phyloP scores from a whole-genome alignment of 2,113 vertebrate species.

The Apus apus region DNA sequence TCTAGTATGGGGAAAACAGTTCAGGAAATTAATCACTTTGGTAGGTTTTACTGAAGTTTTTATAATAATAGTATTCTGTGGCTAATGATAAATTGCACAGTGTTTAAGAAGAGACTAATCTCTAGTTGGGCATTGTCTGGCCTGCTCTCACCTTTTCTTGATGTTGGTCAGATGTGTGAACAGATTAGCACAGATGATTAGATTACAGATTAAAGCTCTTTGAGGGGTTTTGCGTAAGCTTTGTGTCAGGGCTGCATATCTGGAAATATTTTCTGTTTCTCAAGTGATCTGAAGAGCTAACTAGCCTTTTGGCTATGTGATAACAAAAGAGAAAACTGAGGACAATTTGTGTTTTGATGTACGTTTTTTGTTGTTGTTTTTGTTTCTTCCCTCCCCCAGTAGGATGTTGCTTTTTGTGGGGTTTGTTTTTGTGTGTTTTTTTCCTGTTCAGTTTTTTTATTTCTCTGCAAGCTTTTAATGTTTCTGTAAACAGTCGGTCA shows the following conservation, averaged over 20 bases:
- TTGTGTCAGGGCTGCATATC: neutral
- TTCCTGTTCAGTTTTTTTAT: neutral
- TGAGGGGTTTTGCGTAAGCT: neutral
- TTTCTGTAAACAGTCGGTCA: constrained; percentile 65
- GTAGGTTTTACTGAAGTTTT: neutral
- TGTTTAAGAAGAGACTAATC: neutral
- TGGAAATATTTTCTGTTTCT: neutral
- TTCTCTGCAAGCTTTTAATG: constrained; percentile 41
- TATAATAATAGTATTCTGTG: neutral
- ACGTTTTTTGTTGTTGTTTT: neutral
- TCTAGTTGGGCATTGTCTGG: neutral
- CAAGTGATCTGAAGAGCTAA: neutral
- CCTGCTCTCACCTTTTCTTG: neutral
- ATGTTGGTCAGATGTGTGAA: neutral
- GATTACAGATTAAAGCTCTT: constrained; percentile 1
- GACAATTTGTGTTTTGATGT: neutral
- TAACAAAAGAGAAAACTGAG: neutral
- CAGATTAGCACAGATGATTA: neutral
- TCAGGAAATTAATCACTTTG: neutral
- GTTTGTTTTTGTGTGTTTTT: neutral
- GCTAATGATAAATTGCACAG: neutral
- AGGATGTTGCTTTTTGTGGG: neutral
- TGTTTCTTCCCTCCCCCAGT: rapidly evolving
- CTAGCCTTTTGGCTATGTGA: neutral
- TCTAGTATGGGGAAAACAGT: neutral